Percentiles rank a stretch among this genome's conserved stretches.
Evolutionary conservation across 2,797 vertebrate species (phyloP).

Genomic region (Aldrovandia affinis): DNA sequence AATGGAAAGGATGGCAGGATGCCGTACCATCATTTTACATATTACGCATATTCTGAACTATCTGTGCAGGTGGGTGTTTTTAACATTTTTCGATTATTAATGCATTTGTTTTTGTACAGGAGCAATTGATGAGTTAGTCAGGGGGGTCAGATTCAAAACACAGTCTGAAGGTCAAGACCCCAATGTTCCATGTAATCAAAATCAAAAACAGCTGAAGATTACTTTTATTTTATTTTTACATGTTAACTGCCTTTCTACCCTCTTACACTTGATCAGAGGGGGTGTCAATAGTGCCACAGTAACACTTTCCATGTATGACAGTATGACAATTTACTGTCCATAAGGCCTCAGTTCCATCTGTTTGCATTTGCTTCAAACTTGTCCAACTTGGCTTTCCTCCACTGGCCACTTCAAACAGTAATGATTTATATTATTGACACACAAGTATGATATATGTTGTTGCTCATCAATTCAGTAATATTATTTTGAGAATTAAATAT

Average conservation of each 20-base stretch:
- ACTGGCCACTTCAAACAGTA: constrained; percentile 17
- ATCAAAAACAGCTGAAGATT: not conserved
- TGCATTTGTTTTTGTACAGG: no score
- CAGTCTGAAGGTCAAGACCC: not conserved
- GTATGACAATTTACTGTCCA: not conserved
- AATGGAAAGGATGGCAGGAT: constrained; percentile 54
- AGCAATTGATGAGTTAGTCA: no score
- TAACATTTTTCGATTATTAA: no score
- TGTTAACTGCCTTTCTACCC: not conserved
- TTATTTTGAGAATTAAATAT: constrained; percentile 2
- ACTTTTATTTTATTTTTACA: not conserved
- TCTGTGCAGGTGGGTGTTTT: no score
- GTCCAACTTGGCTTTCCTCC: not conserved
- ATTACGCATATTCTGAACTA: no score
- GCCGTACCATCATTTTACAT: constrained; percentile 53
- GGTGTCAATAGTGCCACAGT: not conserved
- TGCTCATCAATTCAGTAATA: constrained; percentile 1
- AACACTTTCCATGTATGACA: not conserved
- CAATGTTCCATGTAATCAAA: not conserved
- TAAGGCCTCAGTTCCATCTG: not conserved
- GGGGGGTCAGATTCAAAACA: no score
- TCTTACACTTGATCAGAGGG: not conserved
- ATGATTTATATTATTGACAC: constrained; percentile 10
- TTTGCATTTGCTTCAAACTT: not conserved
- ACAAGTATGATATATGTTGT: not conserved